phyloP scores from a whole-genome alignment of 2,113 vertebrate genomes.

The Psilopogon haemacephalus region DNA sequence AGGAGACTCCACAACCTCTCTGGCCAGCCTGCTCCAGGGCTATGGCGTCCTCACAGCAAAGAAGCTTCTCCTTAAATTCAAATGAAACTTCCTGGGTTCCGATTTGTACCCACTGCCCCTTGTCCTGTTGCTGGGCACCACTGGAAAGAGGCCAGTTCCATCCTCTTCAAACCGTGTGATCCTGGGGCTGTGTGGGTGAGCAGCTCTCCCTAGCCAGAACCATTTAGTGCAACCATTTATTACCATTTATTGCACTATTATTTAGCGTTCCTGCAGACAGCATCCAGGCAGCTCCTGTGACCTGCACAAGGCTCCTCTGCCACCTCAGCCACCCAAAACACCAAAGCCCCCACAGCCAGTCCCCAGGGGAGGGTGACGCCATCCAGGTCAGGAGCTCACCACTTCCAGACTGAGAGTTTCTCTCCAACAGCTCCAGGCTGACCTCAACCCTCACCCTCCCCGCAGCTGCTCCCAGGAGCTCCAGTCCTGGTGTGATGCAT shows the following conservation, averaged over 20 bases:
- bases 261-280: not conserved
- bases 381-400: fast-evolving
- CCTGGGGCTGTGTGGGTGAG: fast-evolving
- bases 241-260: not conserved
- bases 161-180: too few species aligned
- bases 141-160: too few species aligned
- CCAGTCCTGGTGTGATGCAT: not conserved
- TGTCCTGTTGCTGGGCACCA: too few species aligned
- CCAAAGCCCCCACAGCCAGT: fast-evolving
- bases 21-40: too few species aligned
- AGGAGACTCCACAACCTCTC: too few species aligned
- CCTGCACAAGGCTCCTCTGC: fast-evolving
- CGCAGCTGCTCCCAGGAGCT: not conserved
- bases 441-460: not conserved
- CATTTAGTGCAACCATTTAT: fast-evolving
- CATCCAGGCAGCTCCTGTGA: fast-evolving
- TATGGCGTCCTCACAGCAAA: too few species aligned
- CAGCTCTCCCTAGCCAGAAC: fast-evolving
- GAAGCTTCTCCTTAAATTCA: too few species aligned
- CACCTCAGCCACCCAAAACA: not conserved
- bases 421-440: not conserved
- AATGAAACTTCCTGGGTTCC: too few species aligned
- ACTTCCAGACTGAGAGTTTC: fast-evolving
- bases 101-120: too few species aligned
- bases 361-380: not conserved